phyloP scores from a whole-genome alignment of 2,888 invertebrate species.

The Oegoconia quadripuncta region DNA sequence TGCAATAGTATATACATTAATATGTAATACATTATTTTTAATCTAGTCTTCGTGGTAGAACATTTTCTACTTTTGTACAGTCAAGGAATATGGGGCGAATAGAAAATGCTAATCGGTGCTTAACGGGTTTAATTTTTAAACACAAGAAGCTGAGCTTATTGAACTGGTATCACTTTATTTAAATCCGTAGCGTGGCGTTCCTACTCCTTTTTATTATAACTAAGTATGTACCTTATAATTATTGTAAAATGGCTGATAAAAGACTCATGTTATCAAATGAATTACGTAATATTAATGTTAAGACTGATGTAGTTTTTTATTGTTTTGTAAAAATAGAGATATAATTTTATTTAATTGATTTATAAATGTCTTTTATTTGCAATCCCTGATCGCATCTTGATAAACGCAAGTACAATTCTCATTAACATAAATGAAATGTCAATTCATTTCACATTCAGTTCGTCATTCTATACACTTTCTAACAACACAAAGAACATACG shows the following conservation, averaged over 20 bases:
- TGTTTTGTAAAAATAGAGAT: slow-evolving; percentile 17
- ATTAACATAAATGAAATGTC: not conserved
- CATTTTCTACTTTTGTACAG: slow-evolving; percentile 37
- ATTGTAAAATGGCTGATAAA: slow-evolving; percentile 4
- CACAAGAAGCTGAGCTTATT: too few relatives aligned
- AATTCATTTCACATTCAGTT: too few relatives aligned
- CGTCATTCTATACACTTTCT: not conserved
- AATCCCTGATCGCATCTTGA: slow-evolving; percentile 12
- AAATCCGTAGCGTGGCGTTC: too few relatives aligned
- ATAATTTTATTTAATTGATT: slow-evolving; percentile 10
- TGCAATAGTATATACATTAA: slow-evolving; percentile 11
- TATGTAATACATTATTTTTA: slow-evolving; percentile 22
- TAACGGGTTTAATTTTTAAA: too few relatives aligned
- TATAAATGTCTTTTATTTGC: slow-evolving; percentile 9
- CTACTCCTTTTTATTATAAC: too few relatives aligned
- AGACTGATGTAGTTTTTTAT: slow-evolving; percentile 54
- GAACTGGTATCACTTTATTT: too few relatives aligned
- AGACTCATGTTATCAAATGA: slow-evolving; percentile 13
- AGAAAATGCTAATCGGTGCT: too few relatives aligned
- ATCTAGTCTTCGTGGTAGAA: slow-evolving; percentile 23
- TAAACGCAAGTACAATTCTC: too few relatives aligned
- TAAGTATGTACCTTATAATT: not conserved
- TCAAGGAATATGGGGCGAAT: too few relatives aligned
- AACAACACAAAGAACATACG: not conserved
- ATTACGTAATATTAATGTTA: slow-evolving; percentile 29